Base-by-base conservation (phyloP, 2,797 vertebrate genomes). In the Crenichthys baileyi region DNA sequence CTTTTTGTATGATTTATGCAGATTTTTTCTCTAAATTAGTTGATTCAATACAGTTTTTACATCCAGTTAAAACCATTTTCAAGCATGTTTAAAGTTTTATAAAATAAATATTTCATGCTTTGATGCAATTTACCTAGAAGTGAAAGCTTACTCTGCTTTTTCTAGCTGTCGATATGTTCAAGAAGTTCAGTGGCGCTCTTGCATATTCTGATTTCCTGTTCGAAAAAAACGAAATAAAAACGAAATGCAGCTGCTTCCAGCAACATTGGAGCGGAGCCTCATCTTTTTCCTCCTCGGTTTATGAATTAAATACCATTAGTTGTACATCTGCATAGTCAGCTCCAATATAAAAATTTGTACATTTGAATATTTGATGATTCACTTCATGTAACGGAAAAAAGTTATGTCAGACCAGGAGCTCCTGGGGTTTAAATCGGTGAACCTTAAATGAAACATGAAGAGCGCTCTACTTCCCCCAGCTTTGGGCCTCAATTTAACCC, bases 371-470 rank as follows among this genome's bases (percentile, higher is more conserved):
- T 84, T 63, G 9, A 76, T 77, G 63, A 41, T 68, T 82, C 41
- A 75, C 13, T 29, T 76, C 26, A 74, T 53, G 80, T 70, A 74
- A 68, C 36, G 31, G 29, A 75, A 39, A 39, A 48, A 36, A 24
- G 44, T 31, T 77, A 70, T 68, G 72, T 22, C 55, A 55, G 16
- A 61, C 58, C 82, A 81, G 18, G 72, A 86, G 84, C 80, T 80
- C 78, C 81, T 81, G 81, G 76, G 60, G n/a, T 79, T 86, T 75
- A 72, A 78, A 78, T 79, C 41, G 50, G 63, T 46, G 61, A 11
- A 56, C 81, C 76, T 77, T 87, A 79, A 91, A 90, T 90, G 75
- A 85, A 90, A 87, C 84, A 85, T 84, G 81, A 90, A 86, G 73
- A 76, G 71, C 46, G 61, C 77, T 81, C 63, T n/a, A 2, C 73